Conservation (phyloP, 2,797 vertebrate species). For the Trichosurus vulpecula region DNA sequence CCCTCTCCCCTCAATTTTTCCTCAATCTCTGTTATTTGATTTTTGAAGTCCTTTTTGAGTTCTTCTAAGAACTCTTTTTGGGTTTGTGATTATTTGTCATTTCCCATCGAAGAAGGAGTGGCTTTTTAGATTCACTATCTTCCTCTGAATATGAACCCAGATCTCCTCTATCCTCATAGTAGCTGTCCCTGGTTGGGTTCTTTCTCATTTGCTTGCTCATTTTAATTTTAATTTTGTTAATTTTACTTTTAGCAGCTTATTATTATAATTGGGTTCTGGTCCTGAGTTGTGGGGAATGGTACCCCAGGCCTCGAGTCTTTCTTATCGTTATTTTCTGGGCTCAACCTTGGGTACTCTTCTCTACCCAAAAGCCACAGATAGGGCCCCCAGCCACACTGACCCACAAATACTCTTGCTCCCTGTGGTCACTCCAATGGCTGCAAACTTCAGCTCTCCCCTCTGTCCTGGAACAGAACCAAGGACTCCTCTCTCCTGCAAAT, state of each 20-base stretch:
- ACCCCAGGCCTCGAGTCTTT: no score
- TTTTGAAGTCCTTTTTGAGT: neutral
- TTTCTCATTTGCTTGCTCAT: neutral
- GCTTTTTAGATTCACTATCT: neutral
- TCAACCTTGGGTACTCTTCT: neutral
- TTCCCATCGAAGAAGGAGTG: neutral
- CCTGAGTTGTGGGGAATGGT: no score
- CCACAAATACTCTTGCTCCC: no score
- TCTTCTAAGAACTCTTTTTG: neutral
- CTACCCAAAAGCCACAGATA: neutral
- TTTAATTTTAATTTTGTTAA: neutral
- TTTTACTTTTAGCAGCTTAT: neutral
- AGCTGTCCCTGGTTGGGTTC: neutral
- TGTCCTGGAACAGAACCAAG: neutral
- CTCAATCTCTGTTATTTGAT: neutral
- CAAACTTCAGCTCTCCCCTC: no score
- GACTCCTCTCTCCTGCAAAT: no score
- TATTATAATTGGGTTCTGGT: neutral
- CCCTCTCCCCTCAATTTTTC: neutral
- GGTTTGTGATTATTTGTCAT: neutral
- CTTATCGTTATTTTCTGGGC: neutral
- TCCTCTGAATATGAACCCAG: neutral
- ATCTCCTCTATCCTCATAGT: neutral
- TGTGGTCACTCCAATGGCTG: no score
- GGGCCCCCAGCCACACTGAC: neutral